Percentiles rank a stretch among this genome's conserved stretches.
Evolutionary conservation across 2,797 vertebrate species (phyloP).

Genomic region (Forpus xanthops): DNA sequence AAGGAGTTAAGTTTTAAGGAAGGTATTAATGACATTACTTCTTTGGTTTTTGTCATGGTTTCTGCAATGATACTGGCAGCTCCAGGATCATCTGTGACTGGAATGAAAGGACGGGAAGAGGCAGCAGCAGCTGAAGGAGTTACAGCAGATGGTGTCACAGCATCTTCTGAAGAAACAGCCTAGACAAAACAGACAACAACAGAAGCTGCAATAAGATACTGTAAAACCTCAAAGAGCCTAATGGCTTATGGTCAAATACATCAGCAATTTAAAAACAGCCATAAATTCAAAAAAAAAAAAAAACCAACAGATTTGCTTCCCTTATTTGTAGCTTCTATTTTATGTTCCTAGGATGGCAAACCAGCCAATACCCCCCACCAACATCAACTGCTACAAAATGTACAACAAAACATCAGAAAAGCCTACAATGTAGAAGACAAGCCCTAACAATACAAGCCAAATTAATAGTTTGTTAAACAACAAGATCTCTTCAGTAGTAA

Average conservation of each 20-base stretch:
- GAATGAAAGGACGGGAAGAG: slow-evolving; percentile 95
- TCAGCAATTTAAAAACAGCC: neutral
- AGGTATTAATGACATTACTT: slow-evolving; percentile 74
- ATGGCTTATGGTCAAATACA: neutral
- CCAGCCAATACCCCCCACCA: neutral
- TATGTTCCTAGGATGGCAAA: neutral
- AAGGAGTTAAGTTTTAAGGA: neutral
- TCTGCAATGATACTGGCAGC: slow-evolving; percentile 99
- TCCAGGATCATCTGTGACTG: slow-evolving; percentile 96
- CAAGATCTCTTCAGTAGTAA: neutral
- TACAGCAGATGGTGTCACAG: slow-evolving; percentile 91
- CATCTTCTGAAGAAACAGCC: slow-evolving; percentile 89
- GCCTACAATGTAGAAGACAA: neutral
- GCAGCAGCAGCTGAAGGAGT: slow-evolving; percentile 90
- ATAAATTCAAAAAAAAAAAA: no score
- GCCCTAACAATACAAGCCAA: neutral
- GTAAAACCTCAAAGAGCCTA: neutral
- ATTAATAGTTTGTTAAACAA: neutral
- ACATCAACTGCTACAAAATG: neutral
- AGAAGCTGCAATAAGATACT: neutral
- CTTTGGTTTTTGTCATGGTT: slow-evolving; percentile 99
- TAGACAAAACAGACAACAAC: slow-evolving; percentile 49
- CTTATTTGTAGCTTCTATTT: neutral
- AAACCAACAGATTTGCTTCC: neutral
- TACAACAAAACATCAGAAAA: neutral